Base-by-base conservation (phyloP, 1,140 invertebrate genomes). In the Drosophila micromelanica region DNA sequence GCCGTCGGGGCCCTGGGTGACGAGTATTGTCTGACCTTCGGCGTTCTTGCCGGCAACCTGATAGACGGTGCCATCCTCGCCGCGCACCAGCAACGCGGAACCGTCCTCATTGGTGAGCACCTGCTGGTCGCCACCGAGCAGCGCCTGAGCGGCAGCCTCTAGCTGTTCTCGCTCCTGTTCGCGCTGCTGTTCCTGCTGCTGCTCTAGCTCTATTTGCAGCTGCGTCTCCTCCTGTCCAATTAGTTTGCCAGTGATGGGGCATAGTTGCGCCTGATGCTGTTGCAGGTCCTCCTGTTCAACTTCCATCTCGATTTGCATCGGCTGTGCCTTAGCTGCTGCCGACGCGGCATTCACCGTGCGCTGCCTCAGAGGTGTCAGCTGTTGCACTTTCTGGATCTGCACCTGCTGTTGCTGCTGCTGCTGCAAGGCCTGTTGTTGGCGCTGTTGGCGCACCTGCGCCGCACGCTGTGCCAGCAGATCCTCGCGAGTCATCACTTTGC, bases 1-100 rank as follows among this genome's bases (percentile, higher is more conserved):
- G 0, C 95, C 95, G 68, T 95, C 94, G 7, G 94, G 94, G 1
- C 94, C 95, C 49, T 94, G 94, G 27, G 95, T 94, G 2, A 96
- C 94, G 7, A 96, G 80, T 17, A 96, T 91, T 0, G 95, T 96
- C 78, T 96, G 95, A 0, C 96, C 96, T 27, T 95, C 94, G 63
- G 96, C 95, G 69, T 95, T 96, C 78, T 96, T 95, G 6, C 96
- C 96, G 0, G 96, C 94, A 17, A 97, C 95, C 92, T 94, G 79
- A 75, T 85, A 91, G 6, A 92, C 91, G 0, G 91, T 92, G 27
- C 95, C 94, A 78, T 95, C 94, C 51, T 96, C 96, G 3, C 95
- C 95, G 2, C 94, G 93, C 32, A 95, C 95, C 87, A 95, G 93
- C 64, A 95, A 92, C 15, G 94, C 94, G 11, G 93, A 86, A 8